Evolutionary conservation across 1,140 invertebrate genomes (phyloP).

Genomic region (Drosophila chauvacae): DNA sequence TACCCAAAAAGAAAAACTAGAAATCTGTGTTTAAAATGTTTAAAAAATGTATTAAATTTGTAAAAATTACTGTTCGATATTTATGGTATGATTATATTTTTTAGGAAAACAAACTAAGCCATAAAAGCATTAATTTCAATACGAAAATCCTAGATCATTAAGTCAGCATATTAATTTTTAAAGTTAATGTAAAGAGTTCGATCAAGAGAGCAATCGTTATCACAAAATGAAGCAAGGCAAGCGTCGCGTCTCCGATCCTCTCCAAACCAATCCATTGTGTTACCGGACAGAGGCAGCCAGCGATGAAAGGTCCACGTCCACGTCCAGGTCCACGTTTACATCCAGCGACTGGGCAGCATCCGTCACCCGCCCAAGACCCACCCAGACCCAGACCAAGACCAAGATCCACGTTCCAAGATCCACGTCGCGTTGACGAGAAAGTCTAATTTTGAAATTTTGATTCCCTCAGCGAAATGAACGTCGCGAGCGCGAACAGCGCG

Average conservation of each 20-base stretch:
- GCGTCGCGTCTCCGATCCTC: conserved; percentile 5
- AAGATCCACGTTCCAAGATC: conserved; percentile 17
- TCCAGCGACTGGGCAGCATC: background rate
- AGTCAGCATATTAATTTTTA: background rate
- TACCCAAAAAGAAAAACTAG: too few relatives aligned
- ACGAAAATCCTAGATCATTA: too few relatives aligned
- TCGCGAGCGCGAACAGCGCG: conserved; percentile 93
- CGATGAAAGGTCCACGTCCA: background rate
- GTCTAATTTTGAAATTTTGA: conserved; percentile 85
- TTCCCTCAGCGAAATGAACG: conserved; percentile 91
- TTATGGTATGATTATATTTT: too few relatives aligned
- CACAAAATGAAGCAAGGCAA: conserved; percentile 8
- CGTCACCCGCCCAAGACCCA: background rate
- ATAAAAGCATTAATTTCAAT: too few relatives aligned
- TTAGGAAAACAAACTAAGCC: too few relatives aligned
- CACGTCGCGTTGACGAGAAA: conserved; percentile 72
- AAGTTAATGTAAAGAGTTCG: background rate
- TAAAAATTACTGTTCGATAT: too few relatives aligned
- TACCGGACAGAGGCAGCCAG: background rate
- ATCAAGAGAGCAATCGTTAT: too few relatives aligned
- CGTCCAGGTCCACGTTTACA: background rate
- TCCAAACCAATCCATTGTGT: conserved; percentile 1
- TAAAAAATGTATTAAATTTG: too few relatives aligned
- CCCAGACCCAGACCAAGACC: conserved; percentile 1
- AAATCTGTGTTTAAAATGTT: too few relatives aligned